These are phyloP conservation scores for Leptosomus discolor DNA, from an alignment of 2,113 vertebrate genomes.

Conservation along the genomic window DNA sequence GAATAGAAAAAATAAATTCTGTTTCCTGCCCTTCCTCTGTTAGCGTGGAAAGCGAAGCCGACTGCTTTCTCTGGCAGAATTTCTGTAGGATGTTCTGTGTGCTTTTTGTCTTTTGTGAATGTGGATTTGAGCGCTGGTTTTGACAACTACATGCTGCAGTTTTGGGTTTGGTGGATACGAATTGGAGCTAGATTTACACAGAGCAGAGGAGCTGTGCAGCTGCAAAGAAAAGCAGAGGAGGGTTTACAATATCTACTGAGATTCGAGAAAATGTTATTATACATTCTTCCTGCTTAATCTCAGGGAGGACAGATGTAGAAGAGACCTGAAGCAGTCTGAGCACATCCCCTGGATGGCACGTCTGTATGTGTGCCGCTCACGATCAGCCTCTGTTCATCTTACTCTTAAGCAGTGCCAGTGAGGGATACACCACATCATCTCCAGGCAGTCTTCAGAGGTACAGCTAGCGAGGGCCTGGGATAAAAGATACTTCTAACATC, in stretches of 20 bases:
- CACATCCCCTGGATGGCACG: not conserved
- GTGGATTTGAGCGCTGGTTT: constrained; percentile 11
- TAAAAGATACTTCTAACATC: not conserved
- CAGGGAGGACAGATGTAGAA: not conserved
- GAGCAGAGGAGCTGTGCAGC: constrained; percentile 15
- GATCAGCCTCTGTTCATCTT: not conserved
- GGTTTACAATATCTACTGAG: not conserved
- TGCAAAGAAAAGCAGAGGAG: not conserved
- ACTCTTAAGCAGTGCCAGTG: not conserved
- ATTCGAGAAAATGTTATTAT: not conserved
- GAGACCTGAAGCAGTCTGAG: constrained; percentile 18
- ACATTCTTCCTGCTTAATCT: constrained; percentile 1
- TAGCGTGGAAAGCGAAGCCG: not conserved
- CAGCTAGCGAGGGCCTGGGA: not conserved
- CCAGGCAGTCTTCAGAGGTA: not conserved
- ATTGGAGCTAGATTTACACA: not conserved
- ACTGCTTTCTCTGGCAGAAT: not conserved
- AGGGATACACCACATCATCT: not conserved
- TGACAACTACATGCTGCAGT: constrained; percentile 9
- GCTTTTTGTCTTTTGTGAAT: not conserved
- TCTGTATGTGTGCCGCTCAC: not conserved
- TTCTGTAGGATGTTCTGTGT: not conserved
- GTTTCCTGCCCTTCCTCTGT: not conserved
- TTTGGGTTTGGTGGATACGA: constrained; percentile 32
- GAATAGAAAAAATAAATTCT: not conserved